Conservation (phyloP, 2,888 invertebrate species). For the Adineta ricciae region DNA sequence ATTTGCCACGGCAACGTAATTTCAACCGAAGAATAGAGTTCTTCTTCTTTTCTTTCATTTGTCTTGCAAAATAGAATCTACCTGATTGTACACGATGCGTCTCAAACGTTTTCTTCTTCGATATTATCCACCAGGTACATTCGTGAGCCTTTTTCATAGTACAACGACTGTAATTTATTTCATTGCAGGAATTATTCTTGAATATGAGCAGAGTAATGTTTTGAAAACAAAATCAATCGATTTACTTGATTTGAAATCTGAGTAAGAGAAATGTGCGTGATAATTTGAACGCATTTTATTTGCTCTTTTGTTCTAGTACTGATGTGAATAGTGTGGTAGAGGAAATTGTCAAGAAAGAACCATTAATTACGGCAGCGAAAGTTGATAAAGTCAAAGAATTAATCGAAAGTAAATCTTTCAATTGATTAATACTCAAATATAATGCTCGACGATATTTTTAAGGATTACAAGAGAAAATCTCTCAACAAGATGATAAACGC, state of each 20-base stretch:
- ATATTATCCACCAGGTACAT: constrained; percentile 49
- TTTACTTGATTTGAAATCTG: constrained; percentile 46
- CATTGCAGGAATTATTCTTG: constrained; percentile 48
- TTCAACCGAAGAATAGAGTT: neutral
- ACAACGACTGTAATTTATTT: neutral
- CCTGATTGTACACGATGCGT: constrained; percentile 41
- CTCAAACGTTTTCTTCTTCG: constrained; percentile 48
- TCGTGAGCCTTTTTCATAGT: neutral
- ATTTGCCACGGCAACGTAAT: neutral
- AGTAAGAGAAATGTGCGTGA: constrained; percentile 40
- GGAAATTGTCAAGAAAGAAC: constrained; percentile 47
- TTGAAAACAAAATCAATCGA: constrained; percentile 49
- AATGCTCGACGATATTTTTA: too few relatives aligned
- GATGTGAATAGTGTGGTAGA: constrained; percentile 48
- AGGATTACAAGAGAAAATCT: constrained; percentile 47
- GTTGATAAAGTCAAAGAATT: constrained; percentile 48
- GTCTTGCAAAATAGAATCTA: neutral
- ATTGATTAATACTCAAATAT: too few relatives aligned
- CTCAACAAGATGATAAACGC: constrained; percentile 44
- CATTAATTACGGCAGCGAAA: constrained; percentile 47
- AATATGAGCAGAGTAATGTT: constrained; percentile 49
- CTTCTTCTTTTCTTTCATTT: constrained; percentile 39
- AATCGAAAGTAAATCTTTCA: constrained; percentile 45
- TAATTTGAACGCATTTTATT: neutral
- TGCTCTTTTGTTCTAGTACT: constrained; percentile 39